These are phyloP conservation scores for Teleiodes luculella DNA, from an alignment of 2,888 invertebrate species.

Conservation along the genomic window DNA sequence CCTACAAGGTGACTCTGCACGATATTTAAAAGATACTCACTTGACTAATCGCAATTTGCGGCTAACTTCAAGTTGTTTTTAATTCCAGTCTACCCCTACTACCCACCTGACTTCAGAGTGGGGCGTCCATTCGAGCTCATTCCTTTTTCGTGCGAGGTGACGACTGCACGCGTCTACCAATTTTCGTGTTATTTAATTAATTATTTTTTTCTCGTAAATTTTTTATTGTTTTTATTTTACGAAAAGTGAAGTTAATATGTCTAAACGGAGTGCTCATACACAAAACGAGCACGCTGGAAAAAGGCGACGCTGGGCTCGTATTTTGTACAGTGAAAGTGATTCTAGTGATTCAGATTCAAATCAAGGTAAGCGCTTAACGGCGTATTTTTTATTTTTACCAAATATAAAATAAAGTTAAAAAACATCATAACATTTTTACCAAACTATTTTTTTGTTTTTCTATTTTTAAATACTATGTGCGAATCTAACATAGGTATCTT, in stretches of 20 bases:
- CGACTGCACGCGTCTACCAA: background rate
- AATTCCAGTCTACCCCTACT: background rate
- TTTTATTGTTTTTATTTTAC: conserved; percentile 1
- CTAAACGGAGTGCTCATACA: conserved; percentile 13
- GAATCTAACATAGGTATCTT: background rate
- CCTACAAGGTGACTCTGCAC: conserved; percentile 7
- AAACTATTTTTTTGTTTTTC: too few relatives aligned
- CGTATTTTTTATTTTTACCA: background rate
- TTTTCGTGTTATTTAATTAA: too few relatives aligned
- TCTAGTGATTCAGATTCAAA: background rate
- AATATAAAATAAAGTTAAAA: too few relatives aligned
- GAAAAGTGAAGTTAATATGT: background rate
- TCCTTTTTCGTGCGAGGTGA: conserved; percentile 17
- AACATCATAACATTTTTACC: too few relatives aligned
- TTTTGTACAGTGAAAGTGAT: background rate
- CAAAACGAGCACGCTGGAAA: background rate
- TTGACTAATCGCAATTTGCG: background rate
- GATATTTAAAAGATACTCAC: background rate
- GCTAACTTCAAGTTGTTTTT: background rate
- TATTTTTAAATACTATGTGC: too few relatives aligned
- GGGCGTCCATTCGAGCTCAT: background rate
- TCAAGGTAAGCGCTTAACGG: background rate
- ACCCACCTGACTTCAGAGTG: background rate
- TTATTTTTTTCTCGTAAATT: background rate
- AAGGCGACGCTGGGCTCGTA: background rate